A percentile compares a stretch with the other conserved stretches of the same genome.
Evolutionary conservation across 2,888 invertebrate genomes (phyloP).

Genomic region (Trypoxylon attenuatum): DNA sequence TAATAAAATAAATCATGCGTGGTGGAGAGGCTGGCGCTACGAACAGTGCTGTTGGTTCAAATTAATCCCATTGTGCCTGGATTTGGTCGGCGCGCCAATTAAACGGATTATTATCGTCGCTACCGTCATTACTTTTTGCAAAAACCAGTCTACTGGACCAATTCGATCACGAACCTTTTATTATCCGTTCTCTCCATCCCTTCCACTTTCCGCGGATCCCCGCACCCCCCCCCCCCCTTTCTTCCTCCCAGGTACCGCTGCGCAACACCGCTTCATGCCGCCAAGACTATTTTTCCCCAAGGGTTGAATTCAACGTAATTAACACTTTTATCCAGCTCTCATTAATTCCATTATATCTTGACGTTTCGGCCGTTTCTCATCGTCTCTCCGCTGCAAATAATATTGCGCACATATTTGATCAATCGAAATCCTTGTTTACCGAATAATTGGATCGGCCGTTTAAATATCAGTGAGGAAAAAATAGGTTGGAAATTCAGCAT

Average conservation of each 20-base stretch:
- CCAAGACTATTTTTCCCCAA: not conserved
- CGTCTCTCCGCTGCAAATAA: not conserved
- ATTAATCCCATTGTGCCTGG: slow-evolving; percentile 61
- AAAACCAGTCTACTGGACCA: slow-evolving; percentile 36
- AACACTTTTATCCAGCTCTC: not conserved
- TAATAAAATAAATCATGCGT: slow-evolving; percentile 61
- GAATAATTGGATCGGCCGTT: not conserved
- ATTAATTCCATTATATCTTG: not conserved
- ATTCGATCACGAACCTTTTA: slow-evolving; percentile 24
- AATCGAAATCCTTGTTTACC: not conserved
- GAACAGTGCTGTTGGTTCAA: slow-evolving; percentile 58
- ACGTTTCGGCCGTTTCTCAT: not conserved
- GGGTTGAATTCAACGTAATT: not conserved
- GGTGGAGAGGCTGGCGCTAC: slow-evolving; percentile 48
- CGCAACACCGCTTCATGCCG: not conserved
- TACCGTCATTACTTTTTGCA: slow-evolving; percentile 57
- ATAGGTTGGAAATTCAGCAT: not conserved
- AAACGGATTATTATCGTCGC: slow-evolving; percentile 61
- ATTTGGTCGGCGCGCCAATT: slow-evolving; percentile 60
- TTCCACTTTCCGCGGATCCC: not conserved
- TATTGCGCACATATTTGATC: not conserved
- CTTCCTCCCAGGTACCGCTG: slow-evolving; percentile 27
- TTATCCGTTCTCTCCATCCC: not conserved
- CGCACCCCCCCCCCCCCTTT: slow-evolving; percentile 10
- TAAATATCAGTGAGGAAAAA: not conserved